A percentile compares a stretch with the other conserved stretches of the same genome.
phyloP scores from a whole-genome alignment of 2,888 invertebrate genomes.

The Aricia artaxerxes region DNA sequence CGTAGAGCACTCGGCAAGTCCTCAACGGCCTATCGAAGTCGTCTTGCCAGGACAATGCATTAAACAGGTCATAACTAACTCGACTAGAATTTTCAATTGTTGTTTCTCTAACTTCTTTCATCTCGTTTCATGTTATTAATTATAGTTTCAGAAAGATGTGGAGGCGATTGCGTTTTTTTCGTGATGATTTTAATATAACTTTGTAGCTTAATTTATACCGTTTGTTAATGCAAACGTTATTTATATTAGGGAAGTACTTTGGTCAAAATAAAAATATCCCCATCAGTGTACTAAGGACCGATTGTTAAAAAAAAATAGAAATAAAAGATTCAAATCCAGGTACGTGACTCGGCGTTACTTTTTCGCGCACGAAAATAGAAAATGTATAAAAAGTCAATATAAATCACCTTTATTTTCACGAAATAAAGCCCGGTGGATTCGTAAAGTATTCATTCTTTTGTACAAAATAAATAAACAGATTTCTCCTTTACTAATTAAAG shows the following conservation, averaged over 20 bases:
- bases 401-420: constrained; percentile 16
- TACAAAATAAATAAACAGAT: constrained; percentile 28
- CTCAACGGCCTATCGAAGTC: constrained; percentile 33
- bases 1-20: constrained; percentile 22
- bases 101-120: constrained; percentile 43
- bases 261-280: neutral
- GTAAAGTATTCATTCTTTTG: constrained; percentile 24
- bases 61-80: constrained; percentile 36
- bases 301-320: constrained; percentile 32
- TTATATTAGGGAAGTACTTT: neutral
- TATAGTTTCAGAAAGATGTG: constrained; percentile 42
- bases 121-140: constrained; percentile 43
- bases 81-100: constrained; percentile 43
- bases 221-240: neutral
- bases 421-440: constrained; percentile 12
- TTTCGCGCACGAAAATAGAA: constrained; percentile 33
- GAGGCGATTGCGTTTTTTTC: constrained; percentile 35
- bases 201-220: neutral
- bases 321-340: neutral
- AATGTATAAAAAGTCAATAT: constrained; percentile 36
- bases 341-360: neutral
- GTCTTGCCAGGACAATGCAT: constrained; percentile 40
- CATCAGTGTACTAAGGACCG: neutral
- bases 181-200: neutral
- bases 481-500: constrained; percentile 31